These are phyloP conservation scores for Macrotis lagotis DNA, from an alignment of 2,113 vertebrate genomes.

Conservation along the genomic window DNA sequence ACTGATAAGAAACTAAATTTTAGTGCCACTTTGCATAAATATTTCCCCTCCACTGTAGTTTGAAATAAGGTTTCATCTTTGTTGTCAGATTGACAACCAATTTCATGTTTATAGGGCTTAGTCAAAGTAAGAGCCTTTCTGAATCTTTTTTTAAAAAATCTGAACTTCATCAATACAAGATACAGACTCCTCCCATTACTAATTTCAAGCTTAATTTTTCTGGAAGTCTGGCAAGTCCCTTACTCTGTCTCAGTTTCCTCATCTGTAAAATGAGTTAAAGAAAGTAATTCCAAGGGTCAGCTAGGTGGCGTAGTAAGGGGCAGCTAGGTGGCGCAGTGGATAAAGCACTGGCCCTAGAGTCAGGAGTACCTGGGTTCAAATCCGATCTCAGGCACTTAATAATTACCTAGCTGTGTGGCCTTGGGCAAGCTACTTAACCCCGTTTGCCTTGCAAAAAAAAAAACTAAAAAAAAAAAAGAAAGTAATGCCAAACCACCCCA, in stretches of 20 bases:
- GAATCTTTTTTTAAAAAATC: constrained; percentile 20
- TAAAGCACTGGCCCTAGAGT: too few species aligned
- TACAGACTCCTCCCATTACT: not conserved
- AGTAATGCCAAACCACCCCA: not conserved
- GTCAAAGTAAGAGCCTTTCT: not conserved
- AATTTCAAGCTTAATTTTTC: not conserved
- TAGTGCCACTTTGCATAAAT: not conserved
- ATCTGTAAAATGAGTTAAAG: too few species aligned
- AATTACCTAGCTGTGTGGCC: not conserved
- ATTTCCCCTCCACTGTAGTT: constrained; percentile 15
- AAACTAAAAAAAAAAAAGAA: too few species aligned
- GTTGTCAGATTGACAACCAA: not conserved
- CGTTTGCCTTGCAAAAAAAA: not conserved
- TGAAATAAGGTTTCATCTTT: constrained; percentile 7
- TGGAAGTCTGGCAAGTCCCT: too few species aligned
- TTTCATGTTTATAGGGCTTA: not conserved
- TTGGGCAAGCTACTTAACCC: not conserved
- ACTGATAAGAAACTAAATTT: not conserved
- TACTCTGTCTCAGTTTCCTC: too few species aligned
- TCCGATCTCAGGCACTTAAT: not conserved
- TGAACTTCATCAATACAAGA: not conserved
- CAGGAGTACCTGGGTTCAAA: not conserved
- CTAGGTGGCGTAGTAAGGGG: too few species aligned
- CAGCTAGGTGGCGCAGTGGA: too few species aligned
- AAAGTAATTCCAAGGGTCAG: too few species aligned